Evolutionary conservation across 2,113 vertebrate genomes (phyloP), one percentile per base, ranked within the genome.

Genomic region (Azemiops feae): DNA sequence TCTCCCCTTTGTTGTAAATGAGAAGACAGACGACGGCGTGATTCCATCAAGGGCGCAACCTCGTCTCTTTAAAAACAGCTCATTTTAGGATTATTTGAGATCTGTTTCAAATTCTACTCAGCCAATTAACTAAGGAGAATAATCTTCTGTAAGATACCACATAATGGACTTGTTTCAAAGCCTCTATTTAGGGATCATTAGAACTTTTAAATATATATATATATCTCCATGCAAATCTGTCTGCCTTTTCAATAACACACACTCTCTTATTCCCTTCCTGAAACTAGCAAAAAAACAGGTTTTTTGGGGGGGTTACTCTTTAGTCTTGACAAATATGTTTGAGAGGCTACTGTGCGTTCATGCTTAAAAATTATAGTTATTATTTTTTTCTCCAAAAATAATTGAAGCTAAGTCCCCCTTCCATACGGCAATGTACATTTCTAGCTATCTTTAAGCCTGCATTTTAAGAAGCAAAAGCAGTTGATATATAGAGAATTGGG

Each of bases 131-230:
- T 85, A 64, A 96, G 95, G 92, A 96, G 95, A 97, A 95, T 96
- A 96, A 96, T 95, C 94, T 94, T 95, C 94, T 96, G 95, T 88
- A 91, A 91, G 96, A 96, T 90, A 95, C 95, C 96, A 96, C 96
- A 96, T 96, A 96, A 96, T 95, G 92, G 95, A 91, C 95, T 97
- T 96, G 90, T 96, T 94, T 95, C 95, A 96, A 96, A 97, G 95
- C 94, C 69, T n/a, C 45, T 95, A 93, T 96, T 94, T 27, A 47
- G 23, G 25, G 16, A 47, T 93, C 3, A 47, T 34, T 89, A 47
- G 2, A 60, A 4, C 9, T 94, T 95, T 96, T 92, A 96, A 93
- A 96, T 97, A 95, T 45, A 45, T 96, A 10, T 69, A 90, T 69
- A 34, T 64, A 12, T 64, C 0, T 16, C n/a, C 47, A 39, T 22